phyloP scores from a whole-genome alignment of 2,888 invertebrate species.

The Erannis defoliaria region DNA sequence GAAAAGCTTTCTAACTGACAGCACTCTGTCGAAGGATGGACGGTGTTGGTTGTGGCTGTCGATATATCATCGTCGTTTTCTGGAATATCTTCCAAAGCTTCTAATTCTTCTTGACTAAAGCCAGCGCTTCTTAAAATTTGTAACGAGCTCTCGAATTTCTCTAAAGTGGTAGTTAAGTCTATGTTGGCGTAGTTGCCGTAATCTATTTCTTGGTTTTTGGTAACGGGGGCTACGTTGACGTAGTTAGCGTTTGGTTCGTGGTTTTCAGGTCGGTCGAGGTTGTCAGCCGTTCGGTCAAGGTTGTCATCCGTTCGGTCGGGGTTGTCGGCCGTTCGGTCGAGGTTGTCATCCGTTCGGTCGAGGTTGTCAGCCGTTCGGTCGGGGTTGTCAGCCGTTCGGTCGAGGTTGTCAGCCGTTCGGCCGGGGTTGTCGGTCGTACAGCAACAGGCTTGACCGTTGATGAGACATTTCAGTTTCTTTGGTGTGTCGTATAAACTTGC shows the following conservation, averaged over 20 bases:
- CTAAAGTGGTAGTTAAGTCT: conserved; percentile 91
- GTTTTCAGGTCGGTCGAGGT: conserved; percentile 56
- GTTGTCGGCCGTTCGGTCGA: conserved; percentile 64
- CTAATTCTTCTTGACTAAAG: conserved; percentile 85
- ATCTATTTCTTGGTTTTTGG: conserved; percentile 70
- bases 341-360: conserved; percentile 55
- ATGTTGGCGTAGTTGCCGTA: conserved; percentile 90
- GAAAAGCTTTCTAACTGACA: conserved; percentile 75
- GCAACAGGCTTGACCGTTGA: conserved; percentile 85
- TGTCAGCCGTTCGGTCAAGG: conserved; percentile 56
- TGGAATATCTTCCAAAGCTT: conserved; percentile 79
- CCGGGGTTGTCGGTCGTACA: conserved; percentile 84
- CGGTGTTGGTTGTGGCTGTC: conserved; percentile 73
- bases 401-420: conserved; percentile 84
- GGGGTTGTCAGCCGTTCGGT: conserved; percentile 80
- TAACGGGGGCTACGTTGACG: conserved; percentile 79
- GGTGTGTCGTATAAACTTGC: conserved; percentile 91
- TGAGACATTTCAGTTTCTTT: conserved; percentile 90
- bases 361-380: conserved; percentile 83
- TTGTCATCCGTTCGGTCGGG: conserved; percentile 67
- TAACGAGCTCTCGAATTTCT: conserved; percentile 92
- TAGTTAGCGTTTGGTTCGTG: conserved; percentile 78
- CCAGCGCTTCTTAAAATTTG: conserved; percentile 88
- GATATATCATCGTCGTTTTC: conserved; percentile 80
- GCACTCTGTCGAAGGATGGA: conserved; percentile 70